phyloP scores from a whole-genome alignment of 2,113 vertebrate species.

The Stercorarius parasiticus region DNA sequence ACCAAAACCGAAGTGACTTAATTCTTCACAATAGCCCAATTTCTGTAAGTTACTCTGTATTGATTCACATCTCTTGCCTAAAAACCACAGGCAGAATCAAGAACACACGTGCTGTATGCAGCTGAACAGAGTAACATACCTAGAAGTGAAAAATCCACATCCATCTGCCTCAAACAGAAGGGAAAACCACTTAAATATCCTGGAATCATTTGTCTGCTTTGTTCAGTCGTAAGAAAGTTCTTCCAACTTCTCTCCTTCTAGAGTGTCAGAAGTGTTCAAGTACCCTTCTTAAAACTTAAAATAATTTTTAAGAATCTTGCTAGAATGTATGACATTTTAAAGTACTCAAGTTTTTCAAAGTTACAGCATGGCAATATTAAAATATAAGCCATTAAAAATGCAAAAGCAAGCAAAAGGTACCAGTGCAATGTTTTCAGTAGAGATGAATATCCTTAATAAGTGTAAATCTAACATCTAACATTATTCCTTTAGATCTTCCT shows the following conservation, averaged over 20 bases:
- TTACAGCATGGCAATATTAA: neutral
- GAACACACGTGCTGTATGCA: neutral
- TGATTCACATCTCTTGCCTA: neutral
- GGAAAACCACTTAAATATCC: neutral
- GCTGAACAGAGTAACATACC: neutral
- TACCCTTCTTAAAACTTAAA: neutral
- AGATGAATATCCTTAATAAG: neutral
- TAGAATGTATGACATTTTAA: neutral
- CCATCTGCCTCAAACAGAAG: neutral
- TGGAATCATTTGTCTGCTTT: neutral
- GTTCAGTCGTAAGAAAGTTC: neutral
- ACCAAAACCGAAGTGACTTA: neutral
- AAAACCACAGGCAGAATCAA: neutral
- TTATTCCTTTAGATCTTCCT: neutral
- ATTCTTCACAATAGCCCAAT: neutral
- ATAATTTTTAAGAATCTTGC: neutral
- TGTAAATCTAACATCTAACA: neutral
- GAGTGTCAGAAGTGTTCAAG: neutral
- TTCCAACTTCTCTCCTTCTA: neutral
- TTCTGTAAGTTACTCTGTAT: neutral
- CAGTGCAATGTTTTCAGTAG: fast-evolving
- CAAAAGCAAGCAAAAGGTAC: neutral
- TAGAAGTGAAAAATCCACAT: neutral
- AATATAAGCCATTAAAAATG: neutral
- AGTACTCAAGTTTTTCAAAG: neutral